A percentile compares a stretch with the other conserved stretches of the same genome.
Conservation (phyloP, 2,113 vertebrate species). For the Heterotilapia buettikoferi region DNA sequence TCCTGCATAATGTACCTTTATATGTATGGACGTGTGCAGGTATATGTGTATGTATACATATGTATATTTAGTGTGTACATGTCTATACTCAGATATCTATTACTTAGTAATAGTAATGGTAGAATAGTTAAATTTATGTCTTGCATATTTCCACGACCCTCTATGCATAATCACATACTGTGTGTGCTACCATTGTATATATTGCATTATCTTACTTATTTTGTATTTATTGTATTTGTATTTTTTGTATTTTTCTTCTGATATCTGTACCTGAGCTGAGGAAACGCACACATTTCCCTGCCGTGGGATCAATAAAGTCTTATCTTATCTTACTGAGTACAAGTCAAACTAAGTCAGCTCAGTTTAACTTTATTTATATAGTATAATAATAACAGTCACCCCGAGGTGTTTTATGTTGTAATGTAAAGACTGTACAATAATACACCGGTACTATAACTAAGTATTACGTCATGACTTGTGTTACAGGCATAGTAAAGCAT, state of each 20-base stretch:
- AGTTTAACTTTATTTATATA: not conserved
- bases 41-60: not conserved
- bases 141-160: not conserved
- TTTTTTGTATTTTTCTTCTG: not conserved
- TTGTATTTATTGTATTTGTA: not conserved
- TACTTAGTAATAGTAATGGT: not conserved
- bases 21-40: not conserved
- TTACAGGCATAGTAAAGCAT: constrained; percentile 46
- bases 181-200: not conserved
- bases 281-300: not conserved
- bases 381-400: not conserved
- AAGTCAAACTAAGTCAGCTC: not conserved
- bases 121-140: not conserved
- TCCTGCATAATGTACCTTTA: not conserved
- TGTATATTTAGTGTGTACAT: not conserved
- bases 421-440: not conserved
- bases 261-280: not conserved
- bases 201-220: not conserved
- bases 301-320: not conserved
- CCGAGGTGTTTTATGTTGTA: not conserved
- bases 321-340: not conserved
- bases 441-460: not conserved
- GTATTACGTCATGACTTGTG: not conserved
- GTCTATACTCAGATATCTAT: not conserved
- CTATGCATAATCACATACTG: not conserved